Evolutionary conservation across 1,140 invertebrate species (phyloP).

Genomic region (Lutraria rhynchaena): DNA sequence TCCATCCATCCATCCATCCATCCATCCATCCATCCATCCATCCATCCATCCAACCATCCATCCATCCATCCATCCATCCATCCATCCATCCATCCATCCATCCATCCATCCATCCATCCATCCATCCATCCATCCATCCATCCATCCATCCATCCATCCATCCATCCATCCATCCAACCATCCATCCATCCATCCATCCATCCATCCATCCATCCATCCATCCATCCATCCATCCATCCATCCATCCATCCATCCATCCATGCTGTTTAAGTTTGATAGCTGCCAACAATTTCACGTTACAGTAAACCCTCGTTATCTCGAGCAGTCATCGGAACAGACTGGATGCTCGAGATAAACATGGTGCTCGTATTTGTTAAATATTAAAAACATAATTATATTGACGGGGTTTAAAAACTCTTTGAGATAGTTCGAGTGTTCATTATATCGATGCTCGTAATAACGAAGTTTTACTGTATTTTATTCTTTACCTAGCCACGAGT

Average conservation of each 20-base stretch:
- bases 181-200: constrained; percentile 20
- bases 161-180: constrained; percentile 16
- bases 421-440: too few species aligned
- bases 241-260: constrained; percentile 20
- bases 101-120: constrained; percentile 20
- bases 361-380: too few species aligned
- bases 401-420: too few species aligned
- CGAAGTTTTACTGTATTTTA: too few species aligned
- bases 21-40: constrained; percentile 20
- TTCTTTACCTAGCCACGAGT: too few species aligned
- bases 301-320: too few species aligned
- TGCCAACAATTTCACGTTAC: too few species aligned
- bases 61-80: constrained; percentile 20
- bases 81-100: constrained; percentile 20
- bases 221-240: constrained; percentile 20
- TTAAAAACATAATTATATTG: too few species aligned
- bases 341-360: too few species aligned
- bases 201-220: constrained; percentile 20
- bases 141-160: constrained; percentile 20
- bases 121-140: constrained; percentile 20
- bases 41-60: constrained; percentile 16
- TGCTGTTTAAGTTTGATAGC: too few species aligned
- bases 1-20: constrained; percentile 20
- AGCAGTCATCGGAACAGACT: too few species aligned
- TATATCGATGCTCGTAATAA: too few species aligned